Conservation (phyloP, 2,888 invertebrate species). For the Atrina japonica region DNA sequence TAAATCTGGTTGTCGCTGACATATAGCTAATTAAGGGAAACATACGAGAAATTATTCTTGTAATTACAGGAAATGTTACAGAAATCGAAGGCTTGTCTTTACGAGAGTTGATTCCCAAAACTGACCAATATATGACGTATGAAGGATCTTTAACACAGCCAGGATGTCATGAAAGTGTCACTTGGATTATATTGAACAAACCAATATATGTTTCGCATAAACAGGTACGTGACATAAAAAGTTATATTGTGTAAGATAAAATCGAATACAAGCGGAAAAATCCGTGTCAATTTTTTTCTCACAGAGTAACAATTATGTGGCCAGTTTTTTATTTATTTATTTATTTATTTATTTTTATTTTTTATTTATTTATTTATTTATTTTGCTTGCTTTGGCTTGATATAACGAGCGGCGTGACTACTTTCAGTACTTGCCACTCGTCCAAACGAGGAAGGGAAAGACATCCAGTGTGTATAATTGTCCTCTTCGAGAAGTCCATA, state of each 20-base stretch:
- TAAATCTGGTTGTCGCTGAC: too few relatives aligned
- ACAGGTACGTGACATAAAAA: conserved; percentile 86
- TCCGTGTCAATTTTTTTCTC: not conserved
- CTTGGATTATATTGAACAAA: conserved; percentile 99
- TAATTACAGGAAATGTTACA: conserved; percentile 23
- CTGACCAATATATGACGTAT: conserved; percentile 96
- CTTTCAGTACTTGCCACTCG: too few relatives aligned
- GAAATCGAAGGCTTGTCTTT: conserved; percentile 11
- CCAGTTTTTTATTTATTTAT: too few relatives aligned
- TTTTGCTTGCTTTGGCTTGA: too few relatives aligned
- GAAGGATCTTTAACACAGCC: conserved; percentile 99
- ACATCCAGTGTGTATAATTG: too few relatives aligned
- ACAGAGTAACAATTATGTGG: not conserved
- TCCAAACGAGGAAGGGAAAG: too few relatives aligned
- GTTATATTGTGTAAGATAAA: not conserved
- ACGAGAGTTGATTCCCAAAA: conserved; percentile 85
- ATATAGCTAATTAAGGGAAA: too few relatives aligned
- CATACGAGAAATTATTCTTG: too few relatives aligned
- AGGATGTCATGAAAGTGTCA: conserved; percentile 98
- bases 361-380: too few relatives aligned
- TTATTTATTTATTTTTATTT: too few relatives aligned
- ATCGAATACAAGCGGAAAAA: not conserved
- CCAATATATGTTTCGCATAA: conserved; percentile 98
- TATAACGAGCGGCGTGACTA: too few relatives aligned
- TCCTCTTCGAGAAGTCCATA: too few relatives aligned